A percentile compares a stretch with the other conserved stretches of the same genome.
Evolutionary conservation across 1,140 invertebrate species (phyloP).

Genomic region (Theocolax elegans): DNA sequence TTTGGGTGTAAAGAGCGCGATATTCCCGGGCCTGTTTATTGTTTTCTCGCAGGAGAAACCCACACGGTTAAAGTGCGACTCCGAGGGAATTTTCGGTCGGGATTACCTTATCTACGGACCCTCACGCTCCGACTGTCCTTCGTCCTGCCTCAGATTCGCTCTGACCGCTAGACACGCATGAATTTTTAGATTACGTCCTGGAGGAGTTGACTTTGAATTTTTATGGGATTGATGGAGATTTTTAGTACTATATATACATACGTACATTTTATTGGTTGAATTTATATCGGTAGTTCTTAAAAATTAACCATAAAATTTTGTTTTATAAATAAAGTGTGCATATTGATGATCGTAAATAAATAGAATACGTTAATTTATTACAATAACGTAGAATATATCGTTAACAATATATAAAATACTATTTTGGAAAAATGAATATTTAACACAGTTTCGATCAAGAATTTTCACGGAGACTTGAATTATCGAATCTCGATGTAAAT

Average conservation of each 20-base stretch:
- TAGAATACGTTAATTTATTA: too few species aligned
- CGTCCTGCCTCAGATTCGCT: constrained; percentile 39
- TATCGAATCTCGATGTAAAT: too few species aligned
- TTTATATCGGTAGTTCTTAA: too few species aligned
- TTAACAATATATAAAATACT: too few species aligned
- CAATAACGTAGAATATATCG: too few species aligned
- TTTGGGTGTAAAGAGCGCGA: constrained; percentile 47
- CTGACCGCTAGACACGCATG: constrained; percentile 47
- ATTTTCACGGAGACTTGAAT: too few species aligned
- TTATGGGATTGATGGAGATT: not conserved
- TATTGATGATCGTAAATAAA: too few species aligned
- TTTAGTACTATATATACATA: too few species aligned
- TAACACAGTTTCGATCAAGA: too few species aligned
- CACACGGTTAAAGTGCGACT: constrained; percentile 43
- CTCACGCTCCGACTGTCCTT: constrained; percentile 51
- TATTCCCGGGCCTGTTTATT: constrained; percentile 58
- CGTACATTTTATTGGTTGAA: not conserved
- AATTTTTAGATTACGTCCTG: constrained; percentile 34
- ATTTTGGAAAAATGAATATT: too few species aligned
- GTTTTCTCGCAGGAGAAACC: constrained; percentile 52
- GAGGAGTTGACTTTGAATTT: constrained; percentile 27
- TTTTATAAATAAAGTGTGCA: too few species aligned
- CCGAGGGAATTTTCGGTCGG: constrained; percentile 56
- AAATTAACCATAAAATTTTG: too few species aligned
- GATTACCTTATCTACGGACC: constrained; percentile 66